Base-by-base conservation (phyloP, 2,797 vertebrate species). In the Sylvilagus floridanus region DNA sequence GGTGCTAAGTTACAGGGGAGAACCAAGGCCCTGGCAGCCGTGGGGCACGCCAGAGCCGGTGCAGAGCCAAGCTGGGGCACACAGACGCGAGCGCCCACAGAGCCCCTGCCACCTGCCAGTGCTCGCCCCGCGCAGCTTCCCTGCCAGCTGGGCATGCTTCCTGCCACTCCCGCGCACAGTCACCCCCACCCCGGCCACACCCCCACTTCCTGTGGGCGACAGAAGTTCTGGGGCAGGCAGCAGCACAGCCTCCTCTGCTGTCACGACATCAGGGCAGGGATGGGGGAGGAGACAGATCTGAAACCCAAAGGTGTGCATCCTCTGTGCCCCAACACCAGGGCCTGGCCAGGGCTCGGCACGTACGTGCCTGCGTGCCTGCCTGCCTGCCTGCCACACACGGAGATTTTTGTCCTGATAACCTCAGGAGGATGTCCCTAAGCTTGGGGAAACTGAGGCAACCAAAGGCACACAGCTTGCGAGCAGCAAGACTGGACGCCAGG, bases 231-330 rank as follows among this genome's bases (percentile, higher is more conserved):
- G 83, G 68, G 0, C 37, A 89, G 75, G 68, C 72, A 42, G 17
- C 65, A 60, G 10, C 1, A 12, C 54, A n/a, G 84, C 54, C 13
- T 54, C 68, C 75, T 77, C 28, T 65, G 85, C n/a, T 89, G 73
- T 62, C 32, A 62, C 47, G 81, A 50, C 35, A 26, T 42, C 16
- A 11, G 68, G 71, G 63, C 42, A 42, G 42, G 42, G 42, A 42
- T 42, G 42, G 28, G n/a, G 81, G n/a, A 4, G 26, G 13, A 26
- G 0, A 1, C 13, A 19, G n/a, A 26, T 4, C 13, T 0, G 9
- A 50, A 62, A 54, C 68, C 69, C 54, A 1, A 16, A n/a, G 63
- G 21, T 17, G 10, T 0, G 4, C 2, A 11, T 50, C 32, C 9
- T 32, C 4, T 3, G 62, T 5, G 6, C n/a, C 69, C 37, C 42